These are phyloP conservation scores for Empidonax alnorum DNA, from an alignment of 2,113 vertebrate genomes.

Conservation along the genomic window DNA sequence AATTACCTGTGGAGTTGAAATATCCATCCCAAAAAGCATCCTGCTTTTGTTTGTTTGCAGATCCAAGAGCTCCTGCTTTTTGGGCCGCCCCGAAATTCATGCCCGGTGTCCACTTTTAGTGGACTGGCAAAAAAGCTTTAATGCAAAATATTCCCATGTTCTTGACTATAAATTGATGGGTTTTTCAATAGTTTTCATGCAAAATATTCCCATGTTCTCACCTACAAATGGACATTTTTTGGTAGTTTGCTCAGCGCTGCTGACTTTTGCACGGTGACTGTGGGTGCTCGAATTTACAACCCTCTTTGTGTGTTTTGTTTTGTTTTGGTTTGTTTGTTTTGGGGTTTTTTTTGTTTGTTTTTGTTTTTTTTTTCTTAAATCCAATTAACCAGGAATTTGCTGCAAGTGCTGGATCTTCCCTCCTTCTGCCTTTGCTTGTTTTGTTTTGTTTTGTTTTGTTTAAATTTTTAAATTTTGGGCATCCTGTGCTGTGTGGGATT, in stretches of 20 bases:
- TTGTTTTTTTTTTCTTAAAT: neutral
- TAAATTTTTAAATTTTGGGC: neutral
- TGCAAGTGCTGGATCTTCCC: neutral
- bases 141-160: constrained; percentile 12
- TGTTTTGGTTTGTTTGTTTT: too few relatives aligned
- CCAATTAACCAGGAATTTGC: neutral
- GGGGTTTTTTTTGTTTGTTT: too few relatives aligned
- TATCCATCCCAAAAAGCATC: constrained; percentile 53
- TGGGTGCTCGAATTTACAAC: neutral
- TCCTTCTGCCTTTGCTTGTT: neutral
- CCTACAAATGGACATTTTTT: constrained; percentile 50
- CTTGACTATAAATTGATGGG: constrained; percentile 40
- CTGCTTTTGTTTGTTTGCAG: constrained; percentile 14
- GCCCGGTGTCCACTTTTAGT: constrained; percentile 17
- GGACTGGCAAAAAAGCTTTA: constrained; percentile 12
- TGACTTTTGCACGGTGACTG: constrained; percentile 8
- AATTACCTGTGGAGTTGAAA: constrained; percentile 56
- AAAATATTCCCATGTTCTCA: neutral
- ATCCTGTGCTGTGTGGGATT: neutral
- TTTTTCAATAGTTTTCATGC: constrained; percentile 16
- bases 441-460: too few relatives aligned
- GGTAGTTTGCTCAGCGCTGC: constrained; percentile 16
- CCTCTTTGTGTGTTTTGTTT: neutral
- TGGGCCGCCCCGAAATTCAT: neutral
- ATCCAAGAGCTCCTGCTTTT: constrained; percentile 15